Conservation (phyloP, 1,140 invertebrate species). For the Meloidogyne floridensis region DNA sequence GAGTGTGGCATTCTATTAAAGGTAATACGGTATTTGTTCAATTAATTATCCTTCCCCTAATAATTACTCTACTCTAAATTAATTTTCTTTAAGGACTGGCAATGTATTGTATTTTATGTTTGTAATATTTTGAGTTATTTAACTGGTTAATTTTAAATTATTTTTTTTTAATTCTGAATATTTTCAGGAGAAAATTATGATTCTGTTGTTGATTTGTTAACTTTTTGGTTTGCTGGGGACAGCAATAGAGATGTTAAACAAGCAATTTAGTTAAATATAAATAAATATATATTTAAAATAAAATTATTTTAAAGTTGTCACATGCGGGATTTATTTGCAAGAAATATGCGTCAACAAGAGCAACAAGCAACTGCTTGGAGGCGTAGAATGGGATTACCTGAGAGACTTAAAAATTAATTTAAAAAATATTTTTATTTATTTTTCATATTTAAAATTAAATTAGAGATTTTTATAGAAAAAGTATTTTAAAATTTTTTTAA, state of each 20-base stretch:
- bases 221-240: conserved; percentile 48
- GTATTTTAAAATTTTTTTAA: no score
- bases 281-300: background rate
- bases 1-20: no score
- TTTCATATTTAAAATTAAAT: background rate
- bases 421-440: background rate
- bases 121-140: conserved; percentile 53
- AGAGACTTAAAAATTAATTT: background rate
- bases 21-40: no score
- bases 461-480: no score
- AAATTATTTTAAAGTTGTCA: conserved; percentile 27
- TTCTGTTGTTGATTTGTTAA: conserved; percentile 43
- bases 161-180: no score
- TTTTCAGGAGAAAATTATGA: conserved; percentile 49
- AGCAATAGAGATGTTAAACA: conserved; percentile 46
- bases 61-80: no score
- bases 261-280: conserved; percentile 32
- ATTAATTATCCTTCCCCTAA: no score
- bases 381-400: conserved; percentile 17
- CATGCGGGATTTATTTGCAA: conserved; percentile 35
- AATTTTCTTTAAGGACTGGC: conserved; percentile 41
- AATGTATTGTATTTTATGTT: conserved; percentile 51
- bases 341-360: conserved; percentile 36
- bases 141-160: conserved; percentile 25
- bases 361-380: conserved; percentile 29